Base-by-base conservation (phyloP, 2,797 vertebrate species). In the Denticeps clupeoides region DNA sequence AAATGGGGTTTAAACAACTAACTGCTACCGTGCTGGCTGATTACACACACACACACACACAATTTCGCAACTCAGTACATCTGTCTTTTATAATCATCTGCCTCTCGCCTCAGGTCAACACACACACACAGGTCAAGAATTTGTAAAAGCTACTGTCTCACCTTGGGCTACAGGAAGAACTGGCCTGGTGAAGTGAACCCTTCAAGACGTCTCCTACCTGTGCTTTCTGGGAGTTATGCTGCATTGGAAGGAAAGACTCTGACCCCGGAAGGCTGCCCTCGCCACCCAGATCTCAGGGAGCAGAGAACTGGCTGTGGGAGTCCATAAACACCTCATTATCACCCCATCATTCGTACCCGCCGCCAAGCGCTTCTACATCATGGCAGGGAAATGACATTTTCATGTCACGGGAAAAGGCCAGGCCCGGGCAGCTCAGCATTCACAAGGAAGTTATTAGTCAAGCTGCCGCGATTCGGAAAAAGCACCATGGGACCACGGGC, bases 321-420 rank as follows among this genome's bases (percentile, higher is more conserved):
- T 50, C 31, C 38, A 50, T 50, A 42, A 50, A 41, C 37, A 50
- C 11, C 38, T 41, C 25, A 28, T 50, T 41, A 50, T 41, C 27
- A 27, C 16, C 8, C 8, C 6, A 26, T 27, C 21, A 24, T 40
- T 37, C 18, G 16, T 18, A 46, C 10, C 32, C 1, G 4, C 11
- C 13, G 21, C 35, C 5, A 16, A 22, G 18, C 31, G 31, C 31
- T 38, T 2, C 19, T 11, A 10, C 38, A 16, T 7, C 15, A 35
- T 18, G 1, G 18, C 35, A 16, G 10, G 35, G 16, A 38, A 10
- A 38, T 38, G 18, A 21, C 16, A 38, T 38, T 38, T 38, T 38
- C 18, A 38, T 21, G 35, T 16, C 18, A 13, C 13, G 23, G 6
- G 13, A 22, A 43, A n/a, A 43, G 43, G 15, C 15, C 15, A 15